phyloP scores from a whole-genome alignment of 2,888 invertebrate genomes.

The Anticlea derivata region DNA sequence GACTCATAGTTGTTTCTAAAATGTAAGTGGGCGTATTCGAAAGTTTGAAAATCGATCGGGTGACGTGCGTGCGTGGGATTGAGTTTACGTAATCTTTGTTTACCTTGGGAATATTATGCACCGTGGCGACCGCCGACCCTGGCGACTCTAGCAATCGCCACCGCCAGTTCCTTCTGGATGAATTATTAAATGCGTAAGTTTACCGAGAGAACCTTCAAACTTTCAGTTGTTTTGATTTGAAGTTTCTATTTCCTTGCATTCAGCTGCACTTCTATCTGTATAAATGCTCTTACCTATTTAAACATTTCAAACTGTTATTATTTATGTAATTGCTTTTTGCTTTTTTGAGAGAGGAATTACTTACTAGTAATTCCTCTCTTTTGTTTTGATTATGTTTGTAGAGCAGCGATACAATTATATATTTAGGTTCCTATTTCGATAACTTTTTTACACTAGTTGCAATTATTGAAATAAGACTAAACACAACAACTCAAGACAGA shows the following conservation, averaged over 20 bases:
- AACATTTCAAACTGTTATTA: background rate
- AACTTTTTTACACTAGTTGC: too few species aligned
- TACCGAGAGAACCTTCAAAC: background rate
- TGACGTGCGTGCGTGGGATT: conserved; percentile 83
- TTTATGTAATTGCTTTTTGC: background rate
- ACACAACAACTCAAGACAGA: background rate
- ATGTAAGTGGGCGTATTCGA: conserved; percentile 81
- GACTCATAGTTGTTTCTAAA: conserved; percentile 62
- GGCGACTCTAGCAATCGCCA: conserved; percentile 49
- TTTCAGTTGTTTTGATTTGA: conserved; percentile 1
- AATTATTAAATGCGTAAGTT: conserved; percentile 48
- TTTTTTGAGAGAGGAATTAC: too few species aligned
- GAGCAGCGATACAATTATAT: too few species aligned
- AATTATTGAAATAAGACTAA: background rate
- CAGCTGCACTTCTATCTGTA: background rate
- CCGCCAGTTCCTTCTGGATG: conserved; percentile 31
- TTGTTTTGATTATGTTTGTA: too few species aligned
- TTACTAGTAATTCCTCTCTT: too few species aligned
- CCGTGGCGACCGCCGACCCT: conserved; percentile 61
- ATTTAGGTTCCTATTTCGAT: background rate
- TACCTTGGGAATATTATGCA: conserved; percentile 82
- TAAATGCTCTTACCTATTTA: background rate
- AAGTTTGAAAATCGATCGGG: conserved; percentile 83
- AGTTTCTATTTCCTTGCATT: background rate
- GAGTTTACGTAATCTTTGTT: conserved; percentile 83